Base-by-base conservation (phyloP, 2,113 vertebrate species). In the Salvelinus sp. region DNA sequence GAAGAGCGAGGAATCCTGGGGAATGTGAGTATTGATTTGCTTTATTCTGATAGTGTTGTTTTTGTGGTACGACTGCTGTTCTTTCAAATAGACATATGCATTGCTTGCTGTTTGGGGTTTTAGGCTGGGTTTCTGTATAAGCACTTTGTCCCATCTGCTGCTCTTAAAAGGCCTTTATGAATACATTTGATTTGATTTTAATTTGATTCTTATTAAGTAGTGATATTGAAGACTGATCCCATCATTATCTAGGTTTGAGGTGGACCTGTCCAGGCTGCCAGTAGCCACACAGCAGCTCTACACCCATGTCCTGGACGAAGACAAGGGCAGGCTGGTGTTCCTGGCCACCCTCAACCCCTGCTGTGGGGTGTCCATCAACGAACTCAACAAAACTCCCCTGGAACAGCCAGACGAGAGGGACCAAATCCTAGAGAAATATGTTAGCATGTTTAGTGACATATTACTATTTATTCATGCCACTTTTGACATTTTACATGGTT, bases 1-100 rank as follows among this genome's bases (percentile, higher is more conserved):
- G 91, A 99, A 97, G 81, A 91, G 92, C 0, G 94, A 96, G 76
- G 97, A 97, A 16, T 94, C 95, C 75, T 95, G 97, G 93, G 97
- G 96, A 88, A 92, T 85, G 98, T 99, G 93, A 97, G 97, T 95
- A 73, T 79, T 72, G 73, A 69, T 58, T 72, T 22, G 63, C 16
- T 3, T 33, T 6, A 4, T 70, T 23, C 48, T 58, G 25, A 33
- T 78, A 50, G 9, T 10, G 38, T 44, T 44, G 30, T 28, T 16
- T 48, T 3, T 13, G 69, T 54, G 9, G 28, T 4, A 76, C 60
- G 63, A 18, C 62, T 30, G 64, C 64, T 27, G 64, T 16, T 10
- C 14, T 30, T 30, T 66, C 2, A 4, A 13, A 64, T 14, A 44
- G 38, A 44, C 38, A 44, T 44, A 9, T 44, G 38, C 38, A 44